Conservation (phyloP, 1,140 invertebrate genomes). For the Drosophila carrolli region DNA sequence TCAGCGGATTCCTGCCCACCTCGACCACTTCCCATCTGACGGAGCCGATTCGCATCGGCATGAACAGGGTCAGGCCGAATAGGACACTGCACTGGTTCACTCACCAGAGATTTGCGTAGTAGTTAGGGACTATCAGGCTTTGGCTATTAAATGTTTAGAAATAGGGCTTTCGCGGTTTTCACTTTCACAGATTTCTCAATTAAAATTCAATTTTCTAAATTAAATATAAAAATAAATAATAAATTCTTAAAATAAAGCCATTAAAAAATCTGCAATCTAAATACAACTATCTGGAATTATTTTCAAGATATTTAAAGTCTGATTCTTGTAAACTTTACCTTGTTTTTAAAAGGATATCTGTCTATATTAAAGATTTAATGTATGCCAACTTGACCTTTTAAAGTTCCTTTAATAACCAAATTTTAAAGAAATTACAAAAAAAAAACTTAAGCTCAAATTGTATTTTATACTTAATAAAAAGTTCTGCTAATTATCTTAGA, state of each 20-base stretch:
- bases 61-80: slow-evolving; percentile 69
- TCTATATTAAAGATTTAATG: too few relatives aligned
- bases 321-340: too few relatives aligned
- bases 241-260: neutral
- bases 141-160: slow-evolving; percentile 2
- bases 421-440: too few relatives aligned
- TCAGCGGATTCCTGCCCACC: slow-evolving; percentile 74
- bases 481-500: neutral
- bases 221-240: neutral
- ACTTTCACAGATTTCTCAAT: neutral
- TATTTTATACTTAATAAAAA: too few relatives aligned
- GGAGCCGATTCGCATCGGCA: slow-evolving; percentile 75
- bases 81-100: slow-evolving; percentile 57
- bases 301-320: too few relatives aligned
- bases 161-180: neutral
- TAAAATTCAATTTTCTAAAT: neutral
- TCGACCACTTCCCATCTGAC: slow-evolving; percentile 70
- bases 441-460: too few relatives aligned
- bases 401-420: too few relatives aligned
- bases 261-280: too few relatives aligned
- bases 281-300: too few relatives aligned
- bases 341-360: too few relatives aligned
- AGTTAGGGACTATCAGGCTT: slow-evolving; percentile 1
- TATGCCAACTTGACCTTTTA: too few relatives aligned
- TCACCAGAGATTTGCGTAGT: slow-evolving; percentile 66